Conservation (phyloP, 2,888 invertebrate genomes). For the Empis stercorea region DNA sequence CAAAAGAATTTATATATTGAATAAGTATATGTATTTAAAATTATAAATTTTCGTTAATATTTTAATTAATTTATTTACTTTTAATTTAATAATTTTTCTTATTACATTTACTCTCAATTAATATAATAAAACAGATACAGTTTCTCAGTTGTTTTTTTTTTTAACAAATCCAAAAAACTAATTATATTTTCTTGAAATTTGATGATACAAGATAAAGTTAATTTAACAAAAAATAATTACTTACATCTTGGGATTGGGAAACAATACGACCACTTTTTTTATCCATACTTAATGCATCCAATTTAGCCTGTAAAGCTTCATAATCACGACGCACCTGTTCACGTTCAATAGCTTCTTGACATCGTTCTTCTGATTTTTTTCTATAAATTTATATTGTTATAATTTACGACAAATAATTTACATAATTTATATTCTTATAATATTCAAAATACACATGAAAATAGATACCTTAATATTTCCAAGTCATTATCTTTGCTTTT, state of each 20-base stretch:
- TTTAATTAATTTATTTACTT: neutral
- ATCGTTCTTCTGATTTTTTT: constrained; percentile 29
- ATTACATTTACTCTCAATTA: too few species aligned
- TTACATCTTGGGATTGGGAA: constrained; percentile 22
- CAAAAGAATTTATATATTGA: too few species aligned
- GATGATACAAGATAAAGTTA: too few species aligned
- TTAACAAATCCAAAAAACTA: too few species aligned
- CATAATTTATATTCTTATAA: constrained; percentile 4
- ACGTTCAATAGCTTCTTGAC: constrained; percentile 39
- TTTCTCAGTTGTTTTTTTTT: too few species aligned
- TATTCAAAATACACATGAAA: neutral
- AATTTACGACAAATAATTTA: neutral
- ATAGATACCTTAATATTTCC: constrained; percentile 16
- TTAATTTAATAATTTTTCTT: too few species aligned
- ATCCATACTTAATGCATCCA: constrained; percentile 31
- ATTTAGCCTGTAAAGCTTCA: constrained; percentile 36
- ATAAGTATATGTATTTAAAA: too few species aligned
- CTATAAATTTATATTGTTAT: constrained; percentile 16
- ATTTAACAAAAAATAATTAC: constrained; percentile 1
- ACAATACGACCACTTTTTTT: neutral
- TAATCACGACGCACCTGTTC: constrained; percentile 40
- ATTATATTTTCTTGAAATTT: too few species aligned
- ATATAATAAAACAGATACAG: too few species aligned
- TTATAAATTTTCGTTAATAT: too few species aligned
- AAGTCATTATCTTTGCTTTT: constrained; percentile 20